Evolutionary conservation across 2,113 vertebrate species (phyloP), one percentile per base, ranked within the genome.

Genomic region (Thalassarche chlororhynchos): DNA sequence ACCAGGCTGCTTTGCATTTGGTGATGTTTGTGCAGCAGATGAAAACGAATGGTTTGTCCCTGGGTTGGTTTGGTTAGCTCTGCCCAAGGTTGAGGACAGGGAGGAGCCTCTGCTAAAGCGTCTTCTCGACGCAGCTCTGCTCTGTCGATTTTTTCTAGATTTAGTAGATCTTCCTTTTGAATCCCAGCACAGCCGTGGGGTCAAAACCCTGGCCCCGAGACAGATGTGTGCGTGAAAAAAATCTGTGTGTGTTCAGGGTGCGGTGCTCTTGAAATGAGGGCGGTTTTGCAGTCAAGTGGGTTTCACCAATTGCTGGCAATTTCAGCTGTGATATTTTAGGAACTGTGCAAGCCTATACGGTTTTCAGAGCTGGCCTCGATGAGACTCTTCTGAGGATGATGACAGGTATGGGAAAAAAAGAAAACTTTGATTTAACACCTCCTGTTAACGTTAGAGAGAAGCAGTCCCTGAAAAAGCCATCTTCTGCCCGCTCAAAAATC

Each of bases 271-370:
- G 46, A 60, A 75, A 31, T 5, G 32, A 58, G 52, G 71, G 46
- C 6, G 21, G 15, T 17, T 90, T 90, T 95, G 90, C 66, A 83
- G 51, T 28, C 92, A 83, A 77, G 51, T 21, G 11, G 93, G 97
- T 42, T 70, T 69, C 80, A 92, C 85, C 76, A 81, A 78, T 76
- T 88, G 95, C 81, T 98, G 96, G 52, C 80, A 61, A 78, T 84
- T 91, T 85, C 47, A 71, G 68, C 44, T 74, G 92, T 62, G 97
- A 91, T 86, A 72, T 92, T 24, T 85, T 93, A 40, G 97, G 98
- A 78, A 69, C 83, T 58, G 44, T 91, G 60, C 96, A 93, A 94
- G 68, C 60, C 47, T 46, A 25, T 11, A 78, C 75, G 55, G 87
- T 87, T 47, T 54, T 60, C 31, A 70, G 87, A 76, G 66, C 69